Evolutionary conservation across 2,888 invertebrate species (phyloP).

Genomic region (Harpalus rufipes): DNA sequence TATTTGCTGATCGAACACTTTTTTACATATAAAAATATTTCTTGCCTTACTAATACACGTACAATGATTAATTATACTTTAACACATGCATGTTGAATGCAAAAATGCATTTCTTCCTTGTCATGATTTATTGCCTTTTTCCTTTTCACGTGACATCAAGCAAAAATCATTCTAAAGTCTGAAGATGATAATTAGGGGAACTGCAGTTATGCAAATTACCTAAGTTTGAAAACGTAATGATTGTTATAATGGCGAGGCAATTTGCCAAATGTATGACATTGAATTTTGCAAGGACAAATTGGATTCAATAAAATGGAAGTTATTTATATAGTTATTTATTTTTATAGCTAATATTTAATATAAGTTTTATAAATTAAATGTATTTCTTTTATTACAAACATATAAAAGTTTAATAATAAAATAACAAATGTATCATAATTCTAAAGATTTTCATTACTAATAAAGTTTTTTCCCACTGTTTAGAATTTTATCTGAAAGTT

Average conservation of each 20-base stretch:
- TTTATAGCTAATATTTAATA: neutral
- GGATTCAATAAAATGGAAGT: neutral
- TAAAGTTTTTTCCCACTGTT: too few species aligned
- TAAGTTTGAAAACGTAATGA: conserved; percentile 37
- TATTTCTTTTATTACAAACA: too few species aligned
- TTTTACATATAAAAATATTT: neutral
- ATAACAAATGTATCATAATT: too few species aligned
- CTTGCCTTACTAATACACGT: neutral
- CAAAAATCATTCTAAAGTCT: conserved; percentile 1
- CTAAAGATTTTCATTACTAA: too few species aligned
- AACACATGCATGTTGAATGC: conserved; percentile 23
- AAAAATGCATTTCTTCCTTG: conserved; percentile 28
- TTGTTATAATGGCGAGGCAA: neutral
- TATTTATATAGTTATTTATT: too few species aligned
- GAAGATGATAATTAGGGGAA: neutral
- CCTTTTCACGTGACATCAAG: neutral
- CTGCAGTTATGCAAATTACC: conserved; percentile 19
- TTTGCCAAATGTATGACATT: conserved; percentile 18
- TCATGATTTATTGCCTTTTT: conserved; percentile 22
- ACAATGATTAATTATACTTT: conserved; percentile 21
- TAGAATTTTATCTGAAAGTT: too few species aligned
- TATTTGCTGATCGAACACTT: conserved; percentile 18
- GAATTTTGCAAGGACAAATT: conserved; percentile 8
- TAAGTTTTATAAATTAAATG: neutral
- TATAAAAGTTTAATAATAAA: too few species aligned